A percentile compares a stretch with the other conserved stretches of the same genome.
phyloP scores from a whole-genome alignment of 2,113 vertebrate genomes.

The Blennius ocellaris region DNA sequence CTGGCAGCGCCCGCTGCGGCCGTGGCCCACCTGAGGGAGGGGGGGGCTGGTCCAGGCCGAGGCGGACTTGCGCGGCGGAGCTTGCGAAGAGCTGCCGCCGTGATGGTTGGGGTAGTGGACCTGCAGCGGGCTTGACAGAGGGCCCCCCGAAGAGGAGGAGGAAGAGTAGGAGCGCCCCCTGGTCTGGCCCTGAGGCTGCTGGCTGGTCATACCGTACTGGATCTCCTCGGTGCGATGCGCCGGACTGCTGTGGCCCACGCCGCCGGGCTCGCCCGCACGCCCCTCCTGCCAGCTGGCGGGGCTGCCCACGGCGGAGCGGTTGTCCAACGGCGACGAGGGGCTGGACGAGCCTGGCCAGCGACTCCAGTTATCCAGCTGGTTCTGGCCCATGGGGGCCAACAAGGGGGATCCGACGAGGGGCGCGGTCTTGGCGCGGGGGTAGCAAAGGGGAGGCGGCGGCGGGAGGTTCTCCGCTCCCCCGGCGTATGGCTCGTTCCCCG shows the following conservation, averaged over 20 bases:
- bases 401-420: conserved; percentile 71
- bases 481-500: conserved; percentile 90
- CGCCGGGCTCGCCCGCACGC: conserved; percentile 69
- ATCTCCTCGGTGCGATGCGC: conserved; percentile 83
- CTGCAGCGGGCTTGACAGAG: conserved; percentile 77
- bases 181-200: conserved; percentile 77
- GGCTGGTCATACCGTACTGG: conserved; percentile 84
- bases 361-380: conserved; percentile 83
- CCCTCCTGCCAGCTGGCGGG: conserved; percentile 78
- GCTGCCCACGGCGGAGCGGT: conserved; percentile 71
- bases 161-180: conserved; percentile 81
- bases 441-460: conserved; percentile 91
- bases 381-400: conserved; percentile 78
- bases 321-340: conserved; percentile 81
- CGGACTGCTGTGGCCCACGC: conserved; percentile 82
- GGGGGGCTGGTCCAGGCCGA: conserved; percentile 80
- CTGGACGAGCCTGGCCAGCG: conserved; percentile 79
- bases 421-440: conserved; percentile 87
- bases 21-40: conserved; percentile 59
- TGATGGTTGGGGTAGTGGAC: conserved; percentile 79
- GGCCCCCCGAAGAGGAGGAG: conserved; percentile 83
- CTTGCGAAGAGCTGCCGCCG: conserved; percentile 67
- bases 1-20: conserved; percentile 81
- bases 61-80: conserved; percentile 54
- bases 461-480: conserved; percentile 94